Conservation (phyloP, 2,797 vertebrate species). For the Danio tinwini region DNA sequence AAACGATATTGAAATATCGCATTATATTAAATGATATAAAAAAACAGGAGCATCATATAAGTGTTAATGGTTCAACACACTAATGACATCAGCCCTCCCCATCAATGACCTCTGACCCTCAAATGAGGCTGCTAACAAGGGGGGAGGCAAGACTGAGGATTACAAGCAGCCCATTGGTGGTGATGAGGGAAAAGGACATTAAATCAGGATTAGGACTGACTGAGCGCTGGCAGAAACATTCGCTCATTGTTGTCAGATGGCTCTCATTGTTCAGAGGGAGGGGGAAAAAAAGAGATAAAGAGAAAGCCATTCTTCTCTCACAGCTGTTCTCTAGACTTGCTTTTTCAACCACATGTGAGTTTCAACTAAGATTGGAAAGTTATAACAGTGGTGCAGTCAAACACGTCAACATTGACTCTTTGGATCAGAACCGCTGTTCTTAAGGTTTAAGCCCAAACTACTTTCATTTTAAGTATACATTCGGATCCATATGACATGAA, state of each 20-base stretch:
- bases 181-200: constrained; percentile 81
- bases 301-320: constrained; percentile 36
- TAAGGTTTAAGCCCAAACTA: not conserved
- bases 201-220: constrained; percentile 72
- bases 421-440: not conserved
- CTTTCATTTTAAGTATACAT: too few relatives aligned
- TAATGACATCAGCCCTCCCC: constrained; percentile 30
- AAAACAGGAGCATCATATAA: not conserved
- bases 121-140: constrained; percentile 55
- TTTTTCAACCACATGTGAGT: constrained; percentile 19
- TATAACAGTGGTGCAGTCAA: constrained; percentile 8
- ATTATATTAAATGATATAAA: not conserved
- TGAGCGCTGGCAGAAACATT: constrained; percentile 55
- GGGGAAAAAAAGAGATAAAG: not conserved
- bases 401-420: not conserved
- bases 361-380: constrained; percentile 3
- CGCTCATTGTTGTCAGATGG: constrained; percentile 40
- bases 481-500: too few relatives aligned
- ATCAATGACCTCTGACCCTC: constrained; percentile 48
- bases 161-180: constrained; percentile 56
- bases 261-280: constrained; percentile 28
- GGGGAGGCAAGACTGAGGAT: constrained; percentile 46
- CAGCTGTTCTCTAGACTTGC: constrained; percentile 37
- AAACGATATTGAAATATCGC: not conserved
- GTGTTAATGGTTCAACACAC: constrained; percentile 36